A percentile compares a stretch with the other conserved stretches of the same genome.
Conservation (phyloP, 2,888 invertebrate species). For the Lasioglossum pauxillum region DNA sequence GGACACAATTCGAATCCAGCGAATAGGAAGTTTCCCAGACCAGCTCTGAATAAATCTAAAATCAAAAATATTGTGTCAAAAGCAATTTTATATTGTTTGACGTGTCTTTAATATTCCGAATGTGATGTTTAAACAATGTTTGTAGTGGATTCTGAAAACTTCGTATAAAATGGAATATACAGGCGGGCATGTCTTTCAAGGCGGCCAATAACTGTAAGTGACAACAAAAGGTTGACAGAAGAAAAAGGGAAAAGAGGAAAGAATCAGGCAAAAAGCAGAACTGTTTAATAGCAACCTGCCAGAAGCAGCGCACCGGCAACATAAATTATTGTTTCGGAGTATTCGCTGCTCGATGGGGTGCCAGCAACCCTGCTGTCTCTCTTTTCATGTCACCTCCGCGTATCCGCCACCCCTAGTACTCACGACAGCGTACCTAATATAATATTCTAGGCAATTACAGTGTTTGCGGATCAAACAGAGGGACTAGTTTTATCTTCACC, state of each 20-base stretch:
- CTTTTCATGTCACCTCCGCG: slow-evolving; percentile 55
- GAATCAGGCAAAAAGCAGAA: slow-evolving; percentile 22
- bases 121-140: background rate
- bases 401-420: slow-evolving; percentile 56
- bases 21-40: too few relatives aligned
- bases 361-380: slow-evolving; percentile 57
- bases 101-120: background rate
- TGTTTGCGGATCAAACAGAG: slow-evolving; percentile 84
- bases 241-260: background rate
- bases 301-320: slow-evolving; percentile 62
- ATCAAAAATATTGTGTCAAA: background rate
- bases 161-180: background rate
- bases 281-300: slow-evolving; percentile 60
- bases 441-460: slow-evolving; percentile 84
- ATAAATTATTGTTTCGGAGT: slow-evolving; percentile 74
- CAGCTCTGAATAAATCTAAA: background rate
- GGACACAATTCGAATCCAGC: too few relatives aligned
- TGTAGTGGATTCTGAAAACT: background rate
- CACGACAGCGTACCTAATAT: slow-evolving; percentile 80
- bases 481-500: slow-evolving; percentile 68
- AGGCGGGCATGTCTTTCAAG: background rate
- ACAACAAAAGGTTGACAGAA: slow-evolving; percentile 8
- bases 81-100: background rate
- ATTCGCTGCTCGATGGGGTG: slow-evolving; percentile 58
- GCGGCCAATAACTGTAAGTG: background rate